These are phyloP conservation scores for Notodonta dromedarius DNA, from an alignment of 2,888 invertebrate genomes.

Conservation along the genomic window DNA sequence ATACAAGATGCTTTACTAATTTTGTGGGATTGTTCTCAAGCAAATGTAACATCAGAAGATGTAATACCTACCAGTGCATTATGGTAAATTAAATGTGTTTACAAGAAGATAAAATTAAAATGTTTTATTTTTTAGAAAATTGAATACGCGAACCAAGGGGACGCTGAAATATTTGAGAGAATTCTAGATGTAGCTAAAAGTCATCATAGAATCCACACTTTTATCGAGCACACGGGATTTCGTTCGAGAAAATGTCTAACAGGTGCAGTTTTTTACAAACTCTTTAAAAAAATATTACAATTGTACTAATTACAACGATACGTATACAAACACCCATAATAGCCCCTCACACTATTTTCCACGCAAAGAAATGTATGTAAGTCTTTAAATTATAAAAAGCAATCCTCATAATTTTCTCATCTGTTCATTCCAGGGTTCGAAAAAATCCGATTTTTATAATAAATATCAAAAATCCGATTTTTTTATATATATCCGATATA, in stretches of 20 bases:
- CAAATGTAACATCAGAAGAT: constrained; percentile 39
- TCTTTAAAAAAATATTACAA: too few relatives aligned
- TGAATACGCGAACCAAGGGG: constrained; percentile 86
- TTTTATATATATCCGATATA: too few relatives aligned
- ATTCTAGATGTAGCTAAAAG: constrained; percentile 86
- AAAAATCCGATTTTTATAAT: too few relatives aligned
- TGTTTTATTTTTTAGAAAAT: constrained; percentile 49
- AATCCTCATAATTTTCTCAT: too few relatives aligned
- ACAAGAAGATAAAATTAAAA: too few relatives aligned
- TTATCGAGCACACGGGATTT: constrained; percentile 82
- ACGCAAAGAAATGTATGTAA: too few relatives aligned
- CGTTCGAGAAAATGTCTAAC: constrained; percentile 74
- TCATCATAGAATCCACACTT: constrained; percentile 86
- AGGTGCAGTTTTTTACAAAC: constrained; percentile 58
- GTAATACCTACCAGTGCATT: constrained; percentile 22
- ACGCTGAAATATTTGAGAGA: constrained; percentile 84
- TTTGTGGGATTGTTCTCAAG: constrained; percentile 85
- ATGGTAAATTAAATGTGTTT: background rate
- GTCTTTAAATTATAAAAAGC: too few relatives aligned
- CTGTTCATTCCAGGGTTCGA: too few relatives aligned
- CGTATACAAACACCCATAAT: too few relatives aligned
- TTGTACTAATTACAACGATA: too few relatives aligned
- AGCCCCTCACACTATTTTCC: too few relatives aligned
- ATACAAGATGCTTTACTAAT: constrained; percentile 87
- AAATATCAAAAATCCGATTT: too few relatives aligned